Conservation (phyloP, 2,113 vertebrate genomes). For the Ploceus nigricollis region DNA sequence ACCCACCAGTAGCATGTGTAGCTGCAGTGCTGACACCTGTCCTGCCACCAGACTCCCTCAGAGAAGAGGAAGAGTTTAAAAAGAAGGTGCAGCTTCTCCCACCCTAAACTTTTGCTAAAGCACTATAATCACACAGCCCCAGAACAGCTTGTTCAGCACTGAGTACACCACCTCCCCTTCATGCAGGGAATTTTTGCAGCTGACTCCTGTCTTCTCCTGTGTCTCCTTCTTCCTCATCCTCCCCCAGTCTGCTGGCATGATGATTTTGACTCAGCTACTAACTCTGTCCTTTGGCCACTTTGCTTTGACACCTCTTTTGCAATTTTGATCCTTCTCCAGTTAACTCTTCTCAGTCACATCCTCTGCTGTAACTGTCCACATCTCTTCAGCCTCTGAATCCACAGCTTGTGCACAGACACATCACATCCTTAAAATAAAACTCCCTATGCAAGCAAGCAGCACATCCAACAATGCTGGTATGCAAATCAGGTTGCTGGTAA, state of each 20-base stretch:
- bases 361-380: background rate
- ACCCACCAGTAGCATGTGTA: background rate
- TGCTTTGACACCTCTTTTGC: background rate
- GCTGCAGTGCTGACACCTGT: background rate
- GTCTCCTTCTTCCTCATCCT: background rate
- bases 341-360: background rate
- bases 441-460: background rate
- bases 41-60: background rate
- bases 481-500: background rate
- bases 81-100: background rate
- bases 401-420: background rate
- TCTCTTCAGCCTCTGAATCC: background rate
- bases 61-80: background rate
- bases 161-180: background rate
- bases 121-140: background rate
- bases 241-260: accelerated
- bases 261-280: background rate
- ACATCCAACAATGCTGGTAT: background rate
- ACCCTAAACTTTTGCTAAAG: background rate
- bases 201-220: background rate
- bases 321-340: background rate
- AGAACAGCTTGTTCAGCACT: background rate
- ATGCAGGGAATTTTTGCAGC: background rate
- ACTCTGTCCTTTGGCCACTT: background rate
- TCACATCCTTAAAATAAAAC: background rate